A percentile compares a stretch with the other conserved stretches of the same genome.
Conservation (phyloP, 2,113 vertebrate genomes). For the Paramormyrops kingsleyae region DNA sequence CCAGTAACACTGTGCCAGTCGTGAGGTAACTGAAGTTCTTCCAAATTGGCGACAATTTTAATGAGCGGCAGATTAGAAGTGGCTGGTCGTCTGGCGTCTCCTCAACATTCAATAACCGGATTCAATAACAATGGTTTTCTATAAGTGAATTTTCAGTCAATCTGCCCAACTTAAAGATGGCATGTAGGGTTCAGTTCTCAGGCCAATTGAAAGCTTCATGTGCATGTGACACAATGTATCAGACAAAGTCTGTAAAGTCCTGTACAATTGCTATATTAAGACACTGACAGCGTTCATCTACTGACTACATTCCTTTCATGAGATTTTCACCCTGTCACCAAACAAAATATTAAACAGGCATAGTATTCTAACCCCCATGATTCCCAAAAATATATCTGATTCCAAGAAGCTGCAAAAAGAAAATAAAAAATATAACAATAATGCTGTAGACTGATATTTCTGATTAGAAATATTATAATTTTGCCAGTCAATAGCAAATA, state of each 20-base stretch:
- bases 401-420: neutral
- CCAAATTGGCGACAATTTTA: neutral
- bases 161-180: neutral
- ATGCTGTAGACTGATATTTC: neutral
- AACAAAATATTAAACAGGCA: neutral
- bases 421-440: neutral
- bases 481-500: neutral
- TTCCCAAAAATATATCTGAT: neutral
- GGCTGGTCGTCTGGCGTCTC: neutral
- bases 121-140: neutral
- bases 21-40: neutral
- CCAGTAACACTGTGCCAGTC: neutral
- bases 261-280: neutral
- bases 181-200: neutral
- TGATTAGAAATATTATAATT: neutral
- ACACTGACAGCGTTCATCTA: neutral
- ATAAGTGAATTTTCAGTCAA: neutral
- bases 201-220: neutral
- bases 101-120: neutral
- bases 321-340: neutral
- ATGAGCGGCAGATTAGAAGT: neutral
- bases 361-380: neutral
- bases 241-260: neutral
- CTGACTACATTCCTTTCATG: neutral
- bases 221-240: neutral